Conservation (phyloP, 2,113 vertebrate species). For the Pampusana beccarii region DNA sequence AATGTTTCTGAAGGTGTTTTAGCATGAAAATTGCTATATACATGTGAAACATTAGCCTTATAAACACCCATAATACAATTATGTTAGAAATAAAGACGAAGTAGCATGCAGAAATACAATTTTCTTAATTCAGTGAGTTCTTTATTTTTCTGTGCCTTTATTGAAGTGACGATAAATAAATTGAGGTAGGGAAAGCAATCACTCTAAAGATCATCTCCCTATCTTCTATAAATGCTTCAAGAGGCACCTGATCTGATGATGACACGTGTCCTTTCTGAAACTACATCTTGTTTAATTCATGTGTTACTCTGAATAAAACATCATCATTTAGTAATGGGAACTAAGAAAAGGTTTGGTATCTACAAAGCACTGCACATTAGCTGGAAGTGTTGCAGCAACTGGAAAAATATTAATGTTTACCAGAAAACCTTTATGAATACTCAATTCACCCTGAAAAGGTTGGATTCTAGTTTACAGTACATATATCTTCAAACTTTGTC, state of each 20-base stretch:
- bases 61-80: accelerated
- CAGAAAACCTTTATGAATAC: not conserved
- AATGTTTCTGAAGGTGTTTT: not conserved
- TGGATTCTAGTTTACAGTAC: not conserved
- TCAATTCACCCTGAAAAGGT: accelerated
- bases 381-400: not conserved
- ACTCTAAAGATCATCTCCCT: not conserved
- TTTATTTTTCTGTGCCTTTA: not conserved
- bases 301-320: slow-evolving; percentile 1
- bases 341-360: slow-evolving; percentile 22
- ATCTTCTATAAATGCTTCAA: slow-evolving; percentile 32
- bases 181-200: slow-evolving; percentile 2
- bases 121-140: not conserved
- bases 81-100: not conserved
- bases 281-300: slow-evolving; percentile 28
- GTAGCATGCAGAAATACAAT: not conserved
- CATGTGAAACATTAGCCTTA: not conserved
- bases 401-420: not conserved
- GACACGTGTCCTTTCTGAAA: slow-evolving; percentile 24
- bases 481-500: accelerated
- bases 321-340: slow-evolving; percentile 13
- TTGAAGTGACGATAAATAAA: not conserved
- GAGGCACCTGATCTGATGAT: not conserved
- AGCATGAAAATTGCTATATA: not conserved
- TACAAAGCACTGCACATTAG: not conserved